Conservation (phyloP, 64 coral and sea anemone species). For the Dendrophyllia cribrosa region DNA sequence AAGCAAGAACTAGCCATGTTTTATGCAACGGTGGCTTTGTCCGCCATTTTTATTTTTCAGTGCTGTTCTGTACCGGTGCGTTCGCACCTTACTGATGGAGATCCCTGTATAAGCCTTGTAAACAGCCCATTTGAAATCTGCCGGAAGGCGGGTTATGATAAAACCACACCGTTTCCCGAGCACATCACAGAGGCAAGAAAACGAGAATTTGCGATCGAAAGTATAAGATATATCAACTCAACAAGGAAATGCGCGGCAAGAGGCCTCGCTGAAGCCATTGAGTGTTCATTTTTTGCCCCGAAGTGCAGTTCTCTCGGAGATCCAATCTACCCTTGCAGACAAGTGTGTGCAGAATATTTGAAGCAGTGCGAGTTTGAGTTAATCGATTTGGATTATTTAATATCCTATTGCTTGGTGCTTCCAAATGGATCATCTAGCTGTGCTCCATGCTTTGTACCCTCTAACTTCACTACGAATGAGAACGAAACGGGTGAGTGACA, state of each 20-base stretch:
- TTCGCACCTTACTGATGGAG: not conserved
- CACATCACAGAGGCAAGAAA: not conserved
- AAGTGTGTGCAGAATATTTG: slow-evolving; percentile 13
- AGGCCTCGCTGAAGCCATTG: slow-evolving; percentile 7
- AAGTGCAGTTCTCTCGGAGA: not conserved
- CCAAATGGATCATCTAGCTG: not conserved
- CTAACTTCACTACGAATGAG: not conserved
- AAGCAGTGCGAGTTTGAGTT: slow-evolving; percentile 7
- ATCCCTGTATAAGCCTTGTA: slow-evolving; percentile 12
- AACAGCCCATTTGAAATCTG: slow-evolving; percentile 16
- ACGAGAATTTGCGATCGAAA: not conserved
- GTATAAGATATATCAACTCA: not conserved
- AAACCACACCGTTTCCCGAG: not conserved
- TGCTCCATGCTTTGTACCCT: not conserved
- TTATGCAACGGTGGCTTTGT: not conserved
- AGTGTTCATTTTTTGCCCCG: slow-evolving; percentile 25
- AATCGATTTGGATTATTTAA: slow-evolving; percentile 1
- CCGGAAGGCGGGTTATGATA: slow-evolving; percentile 5
- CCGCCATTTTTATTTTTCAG: not conserved
- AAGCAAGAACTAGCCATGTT: not conserved
- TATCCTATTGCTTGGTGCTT: slow-evolving; percentile 4
- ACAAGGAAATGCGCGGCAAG: not conserved
- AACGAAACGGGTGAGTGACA: not conserved
- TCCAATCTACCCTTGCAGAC: slow-evolving; percentile 3
- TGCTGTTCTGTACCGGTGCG: not conserved